phyloP scores from a whole-genome alignment of 2,113 vertebrate species.

The Mus pahari region DNA sequence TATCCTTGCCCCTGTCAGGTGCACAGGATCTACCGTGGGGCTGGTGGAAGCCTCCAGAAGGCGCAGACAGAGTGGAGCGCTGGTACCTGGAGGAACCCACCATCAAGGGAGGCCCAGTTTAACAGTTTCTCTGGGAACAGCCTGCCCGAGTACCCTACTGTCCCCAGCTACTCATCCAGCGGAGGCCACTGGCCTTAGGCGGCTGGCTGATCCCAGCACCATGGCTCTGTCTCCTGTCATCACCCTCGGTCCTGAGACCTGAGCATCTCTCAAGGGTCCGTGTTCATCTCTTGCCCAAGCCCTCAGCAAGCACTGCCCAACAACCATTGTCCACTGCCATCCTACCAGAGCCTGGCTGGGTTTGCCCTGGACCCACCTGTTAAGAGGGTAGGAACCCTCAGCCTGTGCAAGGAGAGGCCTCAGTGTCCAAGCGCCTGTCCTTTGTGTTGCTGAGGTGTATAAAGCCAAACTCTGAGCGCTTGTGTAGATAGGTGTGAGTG shows the following conservation, averaged over 20 bases:
- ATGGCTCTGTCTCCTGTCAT: not conserved
- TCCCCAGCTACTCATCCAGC: constrained; percentile 92
- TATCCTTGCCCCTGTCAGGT: constrained; percentile 86
- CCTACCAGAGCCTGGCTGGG: not conserved
- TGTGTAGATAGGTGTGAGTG: not conserved
- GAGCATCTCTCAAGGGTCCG: not conserved
- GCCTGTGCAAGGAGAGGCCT: not conserved
- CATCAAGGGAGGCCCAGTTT: constrained; percentile 90
- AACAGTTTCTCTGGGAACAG: constrained; percentile 93
- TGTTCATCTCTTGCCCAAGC: not conserved
- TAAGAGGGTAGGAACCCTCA: not conserved
- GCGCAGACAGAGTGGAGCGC: constrained; percentile 95
- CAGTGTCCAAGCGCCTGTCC: not conserved
- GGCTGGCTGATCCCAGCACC: not conserved
- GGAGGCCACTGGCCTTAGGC: constrained; percentile 86
- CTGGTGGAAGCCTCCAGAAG: constrained; percentile 93
- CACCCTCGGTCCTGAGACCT: not conserved
- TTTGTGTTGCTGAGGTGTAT: not conserved
- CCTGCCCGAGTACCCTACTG: constrained; percentile 95
- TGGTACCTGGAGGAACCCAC: constrained; percentile 91
- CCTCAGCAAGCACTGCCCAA: not conserved
- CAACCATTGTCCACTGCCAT: not conserved
- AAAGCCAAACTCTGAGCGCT: not conserved
- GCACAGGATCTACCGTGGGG: constrained; percentile 94
- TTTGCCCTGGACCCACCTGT: too few relatives aligned